Evolutionary conservation across 30 jellyfish, hydroid and myxozoan genomes (phyloP), one percentile per base, ranked within the genome.

Genomic region (Hydractinia symbiolongicarpus): DNA sequence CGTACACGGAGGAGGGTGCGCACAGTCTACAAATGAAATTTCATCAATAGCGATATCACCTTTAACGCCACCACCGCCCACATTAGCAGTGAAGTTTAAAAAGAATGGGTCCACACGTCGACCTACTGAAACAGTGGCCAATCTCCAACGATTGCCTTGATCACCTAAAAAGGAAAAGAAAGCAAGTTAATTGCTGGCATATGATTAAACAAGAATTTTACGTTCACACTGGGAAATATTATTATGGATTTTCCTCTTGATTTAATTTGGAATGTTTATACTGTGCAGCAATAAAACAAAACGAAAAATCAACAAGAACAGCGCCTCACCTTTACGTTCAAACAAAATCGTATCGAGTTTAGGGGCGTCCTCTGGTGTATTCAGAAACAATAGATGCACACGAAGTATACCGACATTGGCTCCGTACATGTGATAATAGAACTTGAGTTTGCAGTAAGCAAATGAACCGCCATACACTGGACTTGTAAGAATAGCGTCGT

Each of bases 361-460:
- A 16, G 87, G 81, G 0, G 81, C 5, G 44, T 66, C 87, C 60
- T 55, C 50, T 4, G 87, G 19, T 21, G 83, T 90, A 69, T 77
- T 86, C 58, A 79, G 76, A 61, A 84, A 94, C 13, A 44, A 55
- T 76, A 94, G 76, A n/a, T 85, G 69, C 20, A 88, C 44, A 84
- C 89, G 56, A 66, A 94, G 77, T 7, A 88, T 66, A 16, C 97
- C 99, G 50, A 88, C 91, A 84, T 94, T 79, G 19, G 76, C 60
- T 20, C 99, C 99, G 58, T 84, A 94, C 99, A 94, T 94, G 82
- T 94, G 99, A 69, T 94, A 94, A 54, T 83, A 94, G 95, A 94
- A 94, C 8, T 72, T 73, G 81, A 94, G 44, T 16, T 86, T 85
- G 89, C 99, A 94, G 61, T 94, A 96, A 57, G 99, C 85, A 79